Evolutionary conservation across 1,140 invertebrate genomes (phyloP).

Genomic region (Dysdera silvatica): DNA sequence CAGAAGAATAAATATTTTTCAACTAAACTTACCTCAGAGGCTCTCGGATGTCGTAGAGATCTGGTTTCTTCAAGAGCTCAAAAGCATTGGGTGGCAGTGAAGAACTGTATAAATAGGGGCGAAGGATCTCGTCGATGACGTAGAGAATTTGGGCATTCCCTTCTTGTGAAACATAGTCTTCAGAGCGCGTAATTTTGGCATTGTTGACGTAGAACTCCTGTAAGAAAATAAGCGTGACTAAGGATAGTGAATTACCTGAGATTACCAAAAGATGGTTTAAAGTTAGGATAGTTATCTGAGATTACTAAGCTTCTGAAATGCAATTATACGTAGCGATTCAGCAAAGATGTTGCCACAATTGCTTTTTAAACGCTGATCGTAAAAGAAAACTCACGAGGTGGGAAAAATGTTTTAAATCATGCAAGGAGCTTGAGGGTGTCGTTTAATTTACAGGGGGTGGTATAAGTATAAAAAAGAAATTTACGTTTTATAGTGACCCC

Average conservation of each 20-base stretch:
- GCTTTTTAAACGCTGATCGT: too few relatives aligned
- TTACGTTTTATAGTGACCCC: too few relatives aligned
- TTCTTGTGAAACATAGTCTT: slow-evolving; percentile 3
- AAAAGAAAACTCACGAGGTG: not conserved
- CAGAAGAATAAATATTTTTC: too few relatives aligned
- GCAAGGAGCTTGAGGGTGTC: not conserved
- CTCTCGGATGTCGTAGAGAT: slow-evolving; percentile 19
- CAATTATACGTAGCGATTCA: not conserved
- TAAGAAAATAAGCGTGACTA: not conserved
- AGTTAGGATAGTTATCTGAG: not conserved
- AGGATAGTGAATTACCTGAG: not conserved
- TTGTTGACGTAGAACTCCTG: slow-evolving; percentile 33
- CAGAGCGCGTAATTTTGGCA: slow-evolving; percentile 26
- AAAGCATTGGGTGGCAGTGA: slow-evolving; percentile 14
- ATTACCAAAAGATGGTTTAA: not conserved
- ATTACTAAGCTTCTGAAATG: not conserved
- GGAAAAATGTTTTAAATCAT: not conserved
- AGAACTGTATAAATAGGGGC: slow-evolving; percentile 17
- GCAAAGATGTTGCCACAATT: too few relatives aligned
- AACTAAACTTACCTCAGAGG: slow-evolving; percentile 24
- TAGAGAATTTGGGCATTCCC: slow-evolving; percentile 26
- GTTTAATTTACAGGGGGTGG: not conserved
- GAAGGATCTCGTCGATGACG: slow-evolving; percentile 34
- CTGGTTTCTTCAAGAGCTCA: slow-evolving; percentile 20
- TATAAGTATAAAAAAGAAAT: slow-evolving; percentile 1